Conservation (phyloP, 2,797 vertebrate species). For the Eutrigla gurnardus region DNA sequence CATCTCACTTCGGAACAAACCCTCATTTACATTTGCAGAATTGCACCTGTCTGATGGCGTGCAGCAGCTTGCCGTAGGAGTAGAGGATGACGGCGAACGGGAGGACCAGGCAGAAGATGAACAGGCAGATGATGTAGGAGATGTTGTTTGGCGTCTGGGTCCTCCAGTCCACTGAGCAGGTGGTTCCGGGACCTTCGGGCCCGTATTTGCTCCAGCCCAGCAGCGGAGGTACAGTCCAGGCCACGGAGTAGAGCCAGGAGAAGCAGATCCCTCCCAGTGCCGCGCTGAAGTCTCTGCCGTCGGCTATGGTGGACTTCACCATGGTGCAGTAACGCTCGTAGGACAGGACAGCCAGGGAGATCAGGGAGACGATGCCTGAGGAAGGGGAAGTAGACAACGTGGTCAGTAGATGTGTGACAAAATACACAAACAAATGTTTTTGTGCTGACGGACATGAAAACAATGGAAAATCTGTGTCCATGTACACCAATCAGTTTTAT, state of each 20-base stretch:
- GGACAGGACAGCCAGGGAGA: slow-evolving; percentile 87
- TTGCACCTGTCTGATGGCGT: slow-evolving; percentile 83
- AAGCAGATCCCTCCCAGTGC: slow-evolving; percentile 81
- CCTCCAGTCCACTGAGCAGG: slow-evolving; percentile 87
- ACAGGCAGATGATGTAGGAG: slow-evolving; percentile 87
- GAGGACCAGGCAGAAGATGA: slow-evolving; percentile 86
- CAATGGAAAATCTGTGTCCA: too few relatives aligned
- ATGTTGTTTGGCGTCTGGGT: slow-evolving; percentile 83
- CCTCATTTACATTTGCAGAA: neutral
- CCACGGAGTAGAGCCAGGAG: slow-evolving; percentile 86
- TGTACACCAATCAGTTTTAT: too few relatives aligned
- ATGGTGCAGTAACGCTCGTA: slow-evolving; percentile 88
- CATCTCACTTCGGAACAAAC: slow-evolving; percentile 5
- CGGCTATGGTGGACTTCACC: slow-evolving; percentile 75
- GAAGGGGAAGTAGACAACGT: neutral
- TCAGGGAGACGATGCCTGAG: slow-evolving; percentile 86
- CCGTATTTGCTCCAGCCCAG: slow-evolving; percentile 89
- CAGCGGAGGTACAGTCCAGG: slow-evolving; percentile 84
- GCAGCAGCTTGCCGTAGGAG: slow-evolving; percentile 85
- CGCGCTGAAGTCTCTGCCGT: slow-evolving; percentile 82
- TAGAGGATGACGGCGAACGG: slow-evolving; percentile 86
- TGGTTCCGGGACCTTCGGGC: slow-evolving; percentile 87
- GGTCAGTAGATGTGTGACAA: neutral
- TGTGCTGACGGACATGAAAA: too few relatives aligned
- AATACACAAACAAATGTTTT: neutral